Evolutionary conservation across 2,888 invertebrate species (phyloP).

Genomic region (Microplitis manilae): DNA sequence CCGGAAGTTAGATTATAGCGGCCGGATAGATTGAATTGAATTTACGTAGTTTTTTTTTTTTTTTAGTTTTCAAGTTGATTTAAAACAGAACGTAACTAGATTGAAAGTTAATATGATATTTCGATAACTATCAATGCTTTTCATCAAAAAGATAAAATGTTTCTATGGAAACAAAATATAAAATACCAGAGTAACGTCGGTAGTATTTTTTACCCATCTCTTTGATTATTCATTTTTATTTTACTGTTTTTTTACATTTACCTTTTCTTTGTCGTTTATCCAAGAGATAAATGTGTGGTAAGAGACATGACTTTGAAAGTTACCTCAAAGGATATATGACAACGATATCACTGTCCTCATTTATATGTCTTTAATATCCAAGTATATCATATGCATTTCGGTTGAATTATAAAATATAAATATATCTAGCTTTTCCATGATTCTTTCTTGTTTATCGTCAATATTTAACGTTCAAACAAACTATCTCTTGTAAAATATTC

Average conservation of each 20-base stretch:
- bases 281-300: slow-evolving; percentile 39
- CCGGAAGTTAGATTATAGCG: neutral
- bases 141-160: neutral
- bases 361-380: neutral
- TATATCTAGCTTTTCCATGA: neutral
- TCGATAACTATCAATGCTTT: neutral
- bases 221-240: slow-evolving; percentile 1
- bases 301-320: slow-evolving; percentile 36
- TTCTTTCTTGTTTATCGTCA: slow-evolving; percentile 12
- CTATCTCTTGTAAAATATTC: neutral
- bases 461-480: neutral
- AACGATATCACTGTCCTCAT: slow-evolving; percentile 27
- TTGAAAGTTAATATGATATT: neutral
- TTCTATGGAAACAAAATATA: neutral
- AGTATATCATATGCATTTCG: slow-evolving; percentile 1
- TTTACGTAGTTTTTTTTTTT: neutral
- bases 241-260: slow-evolving; percentile 3
- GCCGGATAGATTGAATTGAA: slow-evolving; percentile 1
- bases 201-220: neutral
- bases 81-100: neutral
- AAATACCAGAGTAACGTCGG: neutral
- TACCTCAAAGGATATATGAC: slow-evolving; percentile 13
- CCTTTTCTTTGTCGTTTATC: slow-evolving; percentile 32
- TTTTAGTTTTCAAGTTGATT: neutral
- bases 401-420: neutral